Percentiles rank a stretch among this genome's conserved stretches.
Evolutionary conservation across 2,888 invertebrate genomes (phyloP).

Genomic region (Gasteruption jaculator): DNA sequence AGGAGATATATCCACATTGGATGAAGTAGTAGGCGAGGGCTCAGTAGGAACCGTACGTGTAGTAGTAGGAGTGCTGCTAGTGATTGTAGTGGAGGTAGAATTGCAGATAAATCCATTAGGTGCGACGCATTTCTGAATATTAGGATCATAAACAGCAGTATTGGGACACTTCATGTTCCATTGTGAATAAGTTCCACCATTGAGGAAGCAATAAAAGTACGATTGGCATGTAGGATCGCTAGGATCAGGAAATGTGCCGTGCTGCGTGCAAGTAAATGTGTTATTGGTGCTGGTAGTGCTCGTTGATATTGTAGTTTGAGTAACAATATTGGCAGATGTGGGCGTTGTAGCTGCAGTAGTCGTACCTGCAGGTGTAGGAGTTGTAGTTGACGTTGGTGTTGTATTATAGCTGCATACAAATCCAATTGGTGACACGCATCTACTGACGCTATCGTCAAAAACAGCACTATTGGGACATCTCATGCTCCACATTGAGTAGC

Average conservation of each 20-base stretch:
- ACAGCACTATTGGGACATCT: conserved; percentile 15
- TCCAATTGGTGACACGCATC: conserved; percentile 15
- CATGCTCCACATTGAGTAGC: background rate
- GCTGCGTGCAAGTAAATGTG: conserved; percentile 13
- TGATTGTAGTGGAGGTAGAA: no score
- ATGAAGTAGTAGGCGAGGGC: no score
- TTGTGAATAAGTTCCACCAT: background rate
- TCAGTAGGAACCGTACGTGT: no score
- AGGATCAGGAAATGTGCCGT: conserved; percentile 20
- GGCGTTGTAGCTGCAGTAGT: no score
- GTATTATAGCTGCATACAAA: no score
- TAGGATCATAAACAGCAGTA: conserved; percentile 11
- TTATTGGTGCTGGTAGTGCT: conserved; percentile 5
- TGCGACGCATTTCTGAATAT: conserved; percentile 10
- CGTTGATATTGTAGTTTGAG: background rate
- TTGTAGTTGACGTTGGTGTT: no score
- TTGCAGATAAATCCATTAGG: no score
- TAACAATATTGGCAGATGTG: no score
- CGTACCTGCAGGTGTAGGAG: no score
- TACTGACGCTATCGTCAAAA: conserved; percentile 10
- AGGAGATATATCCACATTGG: no score
- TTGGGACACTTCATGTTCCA: conserved; percentile 15
- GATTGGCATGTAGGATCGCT: conserved; percentile 19
- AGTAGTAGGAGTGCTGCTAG: no score
- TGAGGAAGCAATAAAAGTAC: conserved; percentile 22